Evolutionary conservation across 1,140 invertebrate species (phyloP), one percentile per base, ranked within the genome.

Genomic region (Uloborus diversus): DNA sequence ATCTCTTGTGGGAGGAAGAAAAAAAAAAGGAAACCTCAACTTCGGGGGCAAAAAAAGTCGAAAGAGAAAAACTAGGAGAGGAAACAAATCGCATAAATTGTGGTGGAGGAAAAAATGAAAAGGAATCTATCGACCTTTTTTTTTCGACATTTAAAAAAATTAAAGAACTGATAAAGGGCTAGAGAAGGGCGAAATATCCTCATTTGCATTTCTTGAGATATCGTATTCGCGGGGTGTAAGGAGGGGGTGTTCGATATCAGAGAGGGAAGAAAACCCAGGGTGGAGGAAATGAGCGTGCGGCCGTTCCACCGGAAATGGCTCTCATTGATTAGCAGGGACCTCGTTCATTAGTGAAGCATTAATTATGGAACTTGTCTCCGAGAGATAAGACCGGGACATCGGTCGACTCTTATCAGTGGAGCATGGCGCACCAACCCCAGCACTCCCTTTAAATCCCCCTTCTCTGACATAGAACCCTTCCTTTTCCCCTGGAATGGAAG

Each of bases 331-430:
- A 78, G 61, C 61, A 20, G 47, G 49, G 49, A 28, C 73, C 73
- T 78, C 73, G 73, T 78, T 78, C 73, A 78, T 78, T 78, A 78
- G 73, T 66, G 73, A 65, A 65, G 73, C 73, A 78, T 78, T 78
- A 78, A 78, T 78, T 78, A 78, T 78, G 49, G 73, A 66, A 78
- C 73, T 78, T 78, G 73, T 78, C 73, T 78, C 73, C 59, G 20
- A 27, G 62, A 65, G 73, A 78, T 78, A 78, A 78, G 61, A 32
- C 61, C 49, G 47, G 73, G 61, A 65, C 73, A 78, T 66, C 59
- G 73, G 57, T 62, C 37, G 35, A 30, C 37, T 62, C 57, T 62
- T 73, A 62, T 62, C 57, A 62, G 57, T n/a, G 17, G 59, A 62
- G 59, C 59, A 62, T 62, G 59, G 30, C 20, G 23, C n/a, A 27